Conservation (phyloP, 2,113 vertebrate species). For the Ariopsis seemanni region DNA sequence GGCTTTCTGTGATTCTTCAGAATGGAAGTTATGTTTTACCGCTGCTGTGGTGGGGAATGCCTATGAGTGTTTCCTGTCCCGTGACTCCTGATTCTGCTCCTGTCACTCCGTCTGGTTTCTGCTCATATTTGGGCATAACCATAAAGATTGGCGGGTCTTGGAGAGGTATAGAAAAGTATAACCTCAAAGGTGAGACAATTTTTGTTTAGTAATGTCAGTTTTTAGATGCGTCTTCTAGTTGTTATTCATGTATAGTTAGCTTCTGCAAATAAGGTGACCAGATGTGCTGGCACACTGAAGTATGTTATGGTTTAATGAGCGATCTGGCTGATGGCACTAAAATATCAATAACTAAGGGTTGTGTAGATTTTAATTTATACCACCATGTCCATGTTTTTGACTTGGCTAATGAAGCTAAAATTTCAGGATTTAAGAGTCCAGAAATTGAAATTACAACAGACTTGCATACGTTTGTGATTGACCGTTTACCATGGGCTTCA, state of each 20-base stretch:
- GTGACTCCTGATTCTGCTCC: conserved; percentile 31
- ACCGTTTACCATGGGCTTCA: not conserved
- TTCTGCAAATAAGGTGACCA: not conserved
- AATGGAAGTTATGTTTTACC: conserved; percentile 70
- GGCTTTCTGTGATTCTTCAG: conserved; percentile 52
- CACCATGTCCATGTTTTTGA: not conserved
- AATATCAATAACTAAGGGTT: not conserved
- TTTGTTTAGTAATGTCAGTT: not conserved
- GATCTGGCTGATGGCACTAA: not conserved
- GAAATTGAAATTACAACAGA: not conserved
- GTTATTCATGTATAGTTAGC: not conserved
- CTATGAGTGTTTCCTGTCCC: conserved; percentile 70
- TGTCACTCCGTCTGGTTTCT: conserved; percentile 54
- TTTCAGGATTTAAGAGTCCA: not conserved
- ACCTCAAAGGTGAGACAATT: conserved; percentile 53
- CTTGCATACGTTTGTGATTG: not conserved
- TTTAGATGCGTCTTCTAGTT: not conserved
- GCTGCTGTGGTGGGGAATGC: conserved; percentile 69
- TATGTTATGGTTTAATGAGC: not conserved
- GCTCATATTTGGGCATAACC: conserved; percentile 64
- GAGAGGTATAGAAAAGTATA: conserved; percentile 44
- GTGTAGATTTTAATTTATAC: not conserved
- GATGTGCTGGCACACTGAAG: not conserved
- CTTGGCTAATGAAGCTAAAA: not conserved
- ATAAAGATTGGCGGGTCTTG: conserved; percentile 55